phyloP scores from a whole-genome alignment of 2,888 invertebrate species.

The Xanthia togata region DNA sequence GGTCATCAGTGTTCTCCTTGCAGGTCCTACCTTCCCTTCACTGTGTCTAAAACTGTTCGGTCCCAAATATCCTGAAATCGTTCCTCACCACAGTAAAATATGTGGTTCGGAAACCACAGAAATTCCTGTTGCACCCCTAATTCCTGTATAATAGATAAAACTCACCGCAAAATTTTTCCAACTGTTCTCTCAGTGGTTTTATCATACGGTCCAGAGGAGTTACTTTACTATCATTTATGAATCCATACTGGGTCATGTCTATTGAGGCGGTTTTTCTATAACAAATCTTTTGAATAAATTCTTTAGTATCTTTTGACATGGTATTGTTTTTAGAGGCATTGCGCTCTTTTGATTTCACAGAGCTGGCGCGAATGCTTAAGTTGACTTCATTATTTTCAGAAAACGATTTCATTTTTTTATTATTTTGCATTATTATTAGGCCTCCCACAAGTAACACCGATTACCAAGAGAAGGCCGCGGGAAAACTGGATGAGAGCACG shows the following conservation, averaged over 20 bases:
- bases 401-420: conserved; percentile 10
- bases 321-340: not conserved
- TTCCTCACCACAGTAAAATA: not conserved
- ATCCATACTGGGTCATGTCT: conserved; percentile 80
- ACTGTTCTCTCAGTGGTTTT: conserved; percentile 69
- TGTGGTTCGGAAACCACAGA: not conserved
- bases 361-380: not conserved
- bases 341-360: conserved; percentile 16
- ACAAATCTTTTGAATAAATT: conserved; percentile 78
- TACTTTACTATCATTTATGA: conserved; percentile 72
- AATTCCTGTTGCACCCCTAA: not conserved
- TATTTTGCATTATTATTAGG: not conserved
- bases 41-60: not conserved
- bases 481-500: not conserved
- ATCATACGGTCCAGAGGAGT: conserved; percentile 68
- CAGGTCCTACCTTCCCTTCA: not conserved
- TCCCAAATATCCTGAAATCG: not conserved
- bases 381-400: not conserved
- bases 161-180: conserved; percentile 72
- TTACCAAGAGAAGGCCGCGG: not conserved
- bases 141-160: not conserved
- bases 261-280: conserved; percentile 73
- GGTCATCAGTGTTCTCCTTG: not conserved
- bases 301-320: conserved; percentile 73
- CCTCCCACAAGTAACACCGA: not conserved